Evolutionary conservation across 2,113 vertebrate species (phyloP).

Genomic region (Hippolais icterina): DNA sequence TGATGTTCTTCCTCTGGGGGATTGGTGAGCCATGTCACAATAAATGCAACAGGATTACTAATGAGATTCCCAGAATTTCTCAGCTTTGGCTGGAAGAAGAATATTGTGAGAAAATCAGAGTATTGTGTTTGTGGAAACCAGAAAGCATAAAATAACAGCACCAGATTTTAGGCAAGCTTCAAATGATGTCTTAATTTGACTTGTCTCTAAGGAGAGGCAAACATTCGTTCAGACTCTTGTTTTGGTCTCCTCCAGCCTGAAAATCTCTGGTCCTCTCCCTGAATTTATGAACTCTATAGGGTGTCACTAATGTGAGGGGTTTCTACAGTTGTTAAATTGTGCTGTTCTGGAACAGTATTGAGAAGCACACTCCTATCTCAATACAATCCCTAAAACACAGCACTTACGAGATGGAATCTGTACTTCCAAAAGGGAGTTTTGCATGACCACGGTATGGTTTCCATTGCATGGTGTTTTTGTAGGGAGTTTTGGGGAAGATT

Average conservation of each 20-base stretch:
- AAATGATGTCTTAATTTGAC: constrained; percentile 1
- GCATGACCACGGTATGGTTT: background rate
- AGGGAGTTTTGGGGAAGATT: background rate
- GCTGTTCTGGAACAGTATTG: background rate
- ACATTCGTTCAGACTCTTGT: background rate
- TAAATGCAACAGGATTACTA: constrained; percentile 31
- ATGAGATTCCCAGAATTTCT: constrained; percentile 55
- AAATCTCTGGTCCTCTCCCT: background rate
- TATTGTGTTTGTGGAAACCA: constrained; percentile 41
- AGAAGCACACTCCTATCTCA: background rate
- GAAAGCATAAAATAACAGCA: constrained; percentile 31
- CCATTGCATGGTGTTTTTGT: background rate
- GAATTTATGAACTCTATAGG: background rate
- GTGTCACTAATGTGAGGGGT: background rate
- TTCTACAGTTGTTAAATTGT: background rate
- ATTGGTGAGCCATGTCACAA: constrained; percentile 24
- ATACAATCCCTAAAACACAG: background rate
- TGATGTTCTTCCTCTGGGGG: constrained; percentile 40
- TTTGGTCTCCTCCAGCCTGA: background rate
- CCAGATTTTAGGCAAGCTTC: background rate
- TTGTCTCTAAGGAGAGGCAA: background rate
- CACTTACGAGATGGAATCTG: background rate
- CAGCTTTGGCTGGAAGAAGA: constrained; percentile 19
- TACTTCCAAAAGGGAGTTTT: background rate
- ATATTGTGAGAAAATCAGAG: constrained; percentile 38